A percentile compares a stretch with the other conserved stretches of the same genome.
Evolutionary conservation across 2,113 vertebrate species (phyloP).

Genomic region (Ibidorhyncha struthersii): DNA sequence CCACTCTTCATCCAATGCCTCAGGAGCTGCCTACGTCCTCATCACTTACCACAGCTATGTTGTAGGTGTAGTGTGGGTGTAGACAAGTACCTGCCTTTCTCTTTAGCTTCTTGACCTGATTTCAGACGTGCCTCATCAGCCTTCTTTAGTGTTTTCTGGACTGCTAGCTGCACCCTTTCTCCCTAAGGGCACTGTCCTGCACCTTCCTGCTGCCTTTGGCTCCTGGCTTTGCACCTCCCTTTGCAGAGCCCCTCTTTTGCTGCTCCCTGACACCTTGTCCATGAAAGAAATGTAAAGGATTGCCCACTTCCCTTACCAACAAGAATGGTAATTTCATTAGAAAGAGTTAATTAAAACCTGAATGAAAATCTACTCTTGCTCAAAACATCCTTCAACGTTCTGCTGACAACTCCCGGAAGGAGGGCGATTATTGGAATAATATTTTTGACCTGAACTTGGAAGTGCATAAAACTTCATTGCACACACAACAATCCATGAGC

Average conservation of each 20-base stretch:
- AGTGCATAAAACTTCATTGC: neutral
- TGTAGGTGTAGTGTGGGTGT: no score
- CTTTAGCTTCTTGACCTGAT: neutral
- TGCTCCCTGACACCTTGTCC: neutral
- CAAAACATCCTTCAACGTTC: neutral
- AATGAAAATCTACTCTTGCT: neutral
- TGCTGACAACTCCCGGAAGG: neutral
- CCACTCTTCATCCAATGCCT: fast-evolving
- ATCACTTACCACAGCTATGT: neutral
- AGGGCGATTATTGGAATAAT: neutral
- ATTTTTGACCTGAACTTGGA: neutral
- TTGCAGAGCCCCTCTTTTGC: neutral
- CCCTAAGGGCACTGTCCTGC: neutral
- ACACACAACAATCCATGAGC: neutral
- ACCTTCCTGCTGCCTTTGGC: neutral
- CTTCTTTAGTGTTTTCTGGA: neutral
- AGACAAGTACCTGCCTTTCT: neutral
- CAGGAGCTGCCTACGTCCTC: neutral
- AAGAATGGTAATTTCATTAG: neutral
- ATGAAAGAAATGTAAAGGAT: neutral
- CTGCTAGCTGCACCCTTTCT: neutral
- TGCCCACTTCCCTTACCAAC: neutral
- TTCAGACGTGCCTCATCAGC: neutral
- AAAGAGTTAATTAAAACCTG: neutral
- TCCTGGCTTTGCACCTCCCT: neutral